Evolutionary conservation across 2,797 vertebrate genomes (phyloP), one percentile per base, ranked within the genome.

Genomic region (Phyllotis vaccarum): DNA sequence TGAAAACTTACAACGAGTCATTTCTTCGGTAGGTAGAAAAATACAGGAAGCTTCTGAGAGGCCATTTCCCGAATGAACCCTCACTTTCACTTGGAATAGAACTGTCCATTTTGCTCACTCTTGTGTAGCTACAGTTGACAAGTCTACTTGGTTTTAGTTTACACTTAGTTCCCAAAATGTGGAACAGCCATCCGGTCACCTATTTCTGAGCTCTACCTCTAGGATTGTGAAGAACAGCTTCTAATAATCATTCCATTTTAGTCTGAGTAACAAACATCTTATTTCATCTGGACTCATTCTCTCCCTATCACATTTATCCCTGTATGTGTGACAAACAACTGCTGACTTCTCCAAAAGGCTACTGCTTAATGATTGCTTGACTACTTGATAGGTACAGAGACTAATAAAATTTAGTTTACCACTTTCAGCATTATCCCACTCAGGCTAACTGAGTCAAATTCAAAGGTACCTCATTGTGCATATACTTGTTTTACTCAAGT

Each of bases 171-270:
- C 8, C 17, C 8, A 3, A 12, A 74, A n/a, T n/a, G 60, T 19
- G 21, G 37, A 31, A 4, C n/a, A 14, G 1, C 27, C n/a, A 14
- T 1, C 27, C n/a, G 22, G 21, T 0, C 8, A 2, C 22, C 27
- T 72, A 8, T 43, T 31, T 6, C 37, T 58, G 8, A 6, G 11
- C 43, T n/a, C 21, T 27, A 11, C 46, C 5, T 1, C 10, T 12
- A 40, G 0, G 2, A 1, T 3, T 37, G 7, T n/a, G 52, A 82
- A 37, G 8, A 58, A 1, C 14, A 19, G 37, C 22, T 21, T 16
- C 16, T 34, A 19, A 3, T 2, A 31, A 3, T 49, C 11, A 0
- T 27, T 16, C 72, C 76, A 29, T 56, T 80, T 6, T 19, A 56
- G 2, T 24, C 40, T 24, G 10, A 49, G 14, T 34, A 56, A 24